phyloP scores from a whole-genome alignment of 2,797 vertebrate genomes.

The Cuniculus paca region DNA sequence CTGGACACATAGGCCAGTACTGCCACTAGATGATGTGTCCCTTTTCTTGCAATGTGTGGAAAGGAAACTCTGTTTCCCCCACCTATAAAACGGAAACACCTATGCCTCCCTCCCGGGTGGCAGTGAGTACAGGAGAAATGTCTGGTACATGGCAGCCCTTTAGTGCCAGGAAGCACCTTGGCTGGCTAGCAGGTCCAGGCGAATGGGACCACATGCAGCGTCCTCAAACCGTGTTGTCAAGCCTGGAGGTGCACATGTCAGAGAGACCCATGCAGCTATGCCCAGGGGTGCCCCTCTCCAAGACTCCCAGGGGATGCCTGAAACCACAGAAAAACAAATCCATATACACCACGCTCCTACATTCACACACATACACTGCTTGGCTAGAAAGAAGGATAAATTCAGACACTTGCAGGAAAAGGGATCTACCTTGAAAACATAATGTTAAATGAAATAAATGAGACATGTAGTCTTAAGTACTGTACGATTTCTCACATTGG shows the following conservation, averaged over 20 bases:
- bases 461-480: not conserved
- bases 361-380: not conserved
- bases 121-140: fast-evolving
- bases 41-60: not conserved
- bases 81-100: not conserved
- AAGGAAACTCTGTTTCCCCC: not conserved
- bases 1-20: too few relatives aligned
- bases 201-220: fast-evolving
- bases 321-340: not conserved
- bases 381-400: not conserved
- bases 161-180: fast-evolving
- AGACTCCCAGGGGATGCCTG: not conserved
- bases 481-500: not conserved
- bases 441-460: not conserved
- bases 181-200: not conserved
- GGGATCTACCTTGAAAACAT: not conserved
- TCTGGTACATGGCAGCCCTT: fast-evolving
- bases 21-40: too few relatives aligned
- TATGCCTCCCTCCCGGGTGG: too few relatives aligned
- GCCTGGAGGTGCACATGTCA: fast-evolving
- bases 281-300: not conserved
- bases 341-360: not conserved
- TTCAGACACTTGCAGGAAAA: not conserved
- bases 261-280: not conserved
- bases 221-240: fast-evolving